Evolutionary conservation across 2,888 invertebrate species (phyloP), one percentile per base, ranked within the genome.

Genomic region (Phorcus lineatus): DNA sequence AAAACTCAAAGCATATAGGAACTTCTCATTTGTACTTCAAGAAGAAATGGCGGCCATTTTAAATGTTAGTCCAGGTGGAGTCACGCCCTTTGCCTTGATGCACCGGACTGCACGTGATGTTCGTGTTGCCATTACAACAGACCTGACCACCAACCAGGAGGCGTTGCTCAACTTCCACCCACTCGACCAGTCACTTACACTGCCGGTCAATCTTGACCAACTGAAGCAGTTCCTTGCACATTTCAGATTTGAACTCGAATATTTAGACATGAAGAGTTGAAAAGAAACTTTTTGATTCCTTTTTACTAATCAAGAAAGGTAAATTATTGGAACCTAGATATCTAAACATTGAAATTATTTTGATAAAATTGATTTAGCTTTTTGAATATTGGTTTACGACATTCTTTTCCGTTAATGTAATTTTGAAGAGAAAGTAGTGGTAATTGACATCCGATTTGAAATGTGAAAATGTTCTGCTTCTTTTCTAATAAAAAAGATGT

Each of bases 21-120:
- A 90, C 79, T 87, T 90, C 62, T 89, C 88, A 36, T 90, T 90
- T 81, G 88, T 82, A 4, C 80, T 86, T n/a, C 79, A 78, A 9
- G 77, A 80, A 1, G 89, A 88, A n/a, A 82, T 89, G 74, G n/a
- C 55, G 0, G 3, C 17, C 13, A 24, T 86, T 28, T 81, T 90
- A 0, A 70, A 84, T 17, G 77, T 85, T 0, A 77, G 80, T 11
- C 83, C 86, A 31, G 89, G 89, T 2, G 83, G 82, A 6, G 88
- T 89, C 2, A 86, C 90, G 16, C 90, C 90, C 3, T 83, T 90
- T 75, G 85, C 84, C 1, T 79, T 89, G 19, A 82, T 87, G 77
- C 77, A 83, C 62, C 76, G 82, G 16, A 77, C 70, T 53, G 81
- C 86, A 2, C 55, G 53, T 9, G 54, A 85, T 53, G 85, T 88